Base-by-base conservation (phyloP, 1,140 invertebrate species). In the Leptinotarsa lineolata region DNA sequence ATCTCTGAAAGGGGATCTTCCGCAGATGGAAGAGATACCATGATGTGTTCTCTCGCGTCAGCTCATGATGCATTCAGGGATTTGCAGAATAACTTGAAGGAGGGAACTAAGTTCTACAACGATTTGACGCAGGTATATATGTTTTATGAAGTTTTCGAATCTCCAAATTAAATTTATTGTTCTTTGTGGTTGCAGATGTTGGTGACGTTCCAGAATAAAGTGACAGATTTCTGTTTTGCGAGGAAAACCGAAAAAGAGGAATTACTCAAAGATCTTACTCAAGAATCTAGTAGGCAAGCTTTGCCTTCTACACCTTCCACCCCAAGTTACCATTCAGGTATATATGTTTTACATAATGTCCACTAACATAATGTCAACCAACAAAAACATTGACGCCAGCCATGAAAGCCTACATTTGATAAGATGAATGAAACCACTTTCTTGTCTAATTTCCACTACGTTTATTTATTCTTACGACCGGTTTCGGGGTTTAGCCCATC, bases 211-310 rank as follows among this genome's bases (percentile, higher is more conserved):
- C 98, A 99, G 89, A 97, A 95, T 84, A 99, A 99, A 87, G 94
- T 99, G 79, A 93, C 92, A 1, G 98, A 99, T 86, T 99, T 96
- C 86, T 98, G 96, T 84, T 99, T 99, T 86, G 98, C 98, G 44
- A 93, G 98, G 5, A 97, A 98, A 87, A 99, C 97, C 1, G 98
- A 99, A 85, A 99, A 99, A 85, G 98, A 99, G 78, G 98, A 99
- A 86, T 84, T 99, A 67, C 86, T 99, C 83, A 95, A 95, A 84
- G 94, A 96, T 86, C 86, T 97, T 63, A 95, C 94, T 21, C 91
- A 92, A 74, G 91, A 92, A 80, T 88, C 91, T 18, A 91, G 92
- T 73, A 88, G 92, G 66, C 84, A 86, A 71, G 83, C 88, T 22
- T 85, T 86, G 13, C 83, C 85, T 12, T 78, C 84, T 22, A 84